Percentiles rank a stretch among this genome's conserved stretches.
phyloP scores from a whole-genome alignment of 2,113 vertebrate species.

The Nesogale talazaci region DNA sequence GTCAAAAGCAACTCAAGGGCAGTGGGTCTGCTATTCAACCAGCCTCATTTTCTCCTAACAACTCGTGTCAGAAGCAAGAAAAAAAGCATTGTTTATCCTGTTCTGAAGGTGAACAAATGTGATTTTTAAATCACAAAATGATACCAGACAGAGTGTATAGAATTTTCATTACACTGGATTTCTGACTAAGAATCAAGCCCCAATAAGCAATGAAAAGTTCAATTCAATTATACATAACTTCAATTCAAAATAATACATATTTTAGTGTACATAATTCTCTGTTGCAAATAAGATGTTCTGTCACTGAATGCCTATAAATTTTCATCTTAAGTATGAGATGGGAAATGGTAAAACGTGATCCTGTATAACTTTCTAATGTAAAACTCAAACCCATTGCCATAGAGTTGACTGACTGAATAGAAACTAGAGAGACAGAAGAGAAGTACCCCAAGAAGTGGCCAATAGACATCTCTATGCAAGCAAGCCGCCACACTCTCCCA shows the following conservation, averaged over 20 bases:
- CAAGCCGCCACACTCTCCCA: too few relatives aligned
- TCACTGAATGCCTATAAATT: constrained; percentile 4
- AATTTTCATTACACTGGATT: neutral
- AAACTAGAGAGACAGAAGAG: too few relatives aligned
- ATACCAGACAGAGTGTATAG: neutral
- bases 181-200: neutral
- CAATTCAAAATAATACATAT: neutral
- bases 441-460: too few relatives aligned
- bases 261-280: neutral
- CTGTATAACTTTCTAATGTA: neutral
- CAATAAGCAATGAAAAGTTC: neutral
- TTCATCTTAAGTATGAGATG: neutral
- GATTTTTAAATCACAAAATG: neutral
- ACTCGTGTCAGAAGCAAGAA: neutral
- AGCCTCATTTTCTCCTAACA: constrained; percentile 26
- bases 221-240: neutral
- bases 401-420: too few relatives aligned
- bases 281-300: neutral
- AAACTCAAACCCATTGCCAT: too few relatives aligned
- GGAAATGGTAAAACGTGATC: constrained; percentile 42
- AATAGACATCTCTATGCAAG: too few relatives aligned
- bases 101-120: constrained; percentile 23
- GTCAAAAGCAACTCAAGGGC: too few relatives aligned
- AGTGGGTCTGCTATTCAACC: neutral
- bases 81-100: neutral